Evolutionary conservation across 1,140 invertebrate species (phyloP), one percentile per base, ranked within the genome.

Genomic region (Microplitis mediator): DNA sequence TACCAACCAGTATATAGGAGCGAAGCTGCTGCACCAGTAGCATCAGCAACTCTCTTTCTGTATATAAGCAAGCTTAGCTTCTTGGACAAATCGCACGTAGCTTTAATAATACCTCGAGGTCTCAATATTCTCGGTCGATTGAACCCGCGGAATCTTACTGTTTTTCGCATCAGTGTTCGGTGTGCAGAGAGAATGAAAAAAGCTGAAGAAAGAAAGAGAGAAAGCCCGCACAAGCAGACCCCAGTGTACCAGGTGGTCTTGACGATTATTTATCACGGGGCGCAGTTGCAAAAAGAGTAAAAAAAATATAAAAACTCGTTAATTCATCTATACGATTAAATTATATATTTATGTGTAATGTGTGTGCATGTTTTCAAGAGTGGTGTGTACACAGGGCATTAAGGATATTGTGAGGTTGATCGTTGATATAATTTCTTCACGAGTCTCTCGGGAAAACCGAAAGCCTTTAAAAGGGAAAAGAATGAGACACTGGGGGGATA

Each of bases 401-500:
- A n/a, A 23, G 16, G 16, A 23, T 58, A 23, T 58, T 58, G 16
- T 4, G 23, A 23, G n/a, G 16, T 31, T 31, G 56, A 31, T 58
- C 14, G 9, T 16, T 58, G 56, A 50, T 67, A 54, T 67, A 52
- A 67, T 67, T 65, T 51, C 63, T 65, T 45, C n/a, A 36, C 5
- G 63, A 65, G 36, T 65, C 63, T 50, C 63, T 39, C 0, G 36
- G 23, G 23, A 39, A 45, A 34, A 62, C 32, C 34, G 13, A 8
- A 62, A 62, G 34, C 34, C 60, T 14, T 16, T 62, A n/a, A 71
- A 71, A 52, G 45, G 45, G 51, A 60, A 52, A 63, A 36, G 51
- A 71, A 71, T 64, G 60, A 64, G 50, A 63, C 39, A 63, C 32
- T 58, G 32, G 67, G 63, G 54, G 54, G 39, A 72, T 67, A 67